phyloP scores from a whole-genome alignment of 1,140 invertebrate species.

The Micrasema longulum region DNA sequence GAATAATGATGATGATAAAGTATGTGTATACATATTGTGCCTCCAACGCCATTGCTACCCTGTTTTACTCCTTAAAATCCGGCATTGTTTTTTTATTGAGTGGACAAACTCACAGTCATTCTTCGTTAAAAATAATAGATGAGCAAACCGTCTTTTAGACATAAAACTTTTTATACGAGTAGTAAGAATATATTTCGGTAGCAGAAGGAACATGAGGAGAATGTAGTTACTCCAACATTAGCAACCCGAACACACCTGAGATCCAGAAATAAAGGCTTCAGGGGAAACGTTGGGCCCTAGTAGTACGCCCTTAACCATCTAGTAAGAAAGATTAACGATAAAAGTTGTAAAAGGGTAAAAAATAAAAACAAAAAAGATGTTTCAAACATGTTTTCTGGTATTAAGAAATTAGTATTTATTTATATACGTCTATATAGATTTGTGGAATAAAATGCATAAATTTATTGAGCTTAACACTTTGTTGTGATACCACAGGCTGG shows the following conservation, averaged over 20 bases:
- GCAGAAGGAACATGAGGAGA: constrained; percentile 25
- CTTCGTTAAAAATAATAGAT: constrained; percentile 35
- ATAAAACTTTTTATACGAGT: constrained; percentile 10
- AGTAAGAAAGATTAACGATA: constrained; percentile 14
- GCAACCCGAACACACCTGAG: constrained; percentile 37
- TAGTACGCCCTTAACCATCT: constrained; percentile 1
- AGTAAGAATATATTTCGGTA: constrained; percentile 23
- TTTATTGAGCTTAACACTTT: too few relatives aligned
- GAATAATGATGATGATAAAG: too few relatives aligned
- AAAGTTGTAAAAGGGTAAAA: neutral
- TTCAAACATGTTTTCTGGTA: too few relatives aligned
- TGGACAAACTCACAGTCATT: neutral
- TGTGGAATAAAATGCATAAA: too few relatives aligned
- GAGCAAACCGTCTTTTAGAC: constrained; percentile 22
- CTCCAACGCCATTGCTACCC: too few relatives aligned
- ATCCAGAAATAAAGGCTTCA: neutral
- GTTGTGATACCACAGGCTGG: too few relatives aligned
- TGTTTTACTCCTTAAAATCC: too few relatives aligned
- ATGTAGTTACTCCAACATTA: constrained; percentile 47
- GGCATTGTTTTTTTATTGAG: too few relatives aligned
- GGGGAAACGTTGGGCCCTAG: neutral
- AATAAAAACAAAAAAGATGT: too few relatives aligned
- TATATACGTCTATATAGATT: too few relatives aligned
- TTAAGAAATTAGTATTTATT: too few relatives aligned
- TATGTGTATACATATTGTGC: too few relatives aligned